Base-by-base conservation (phyloP, 2,888 invertebrate genomes). In the Drepanosiphum platanoidis region DNA sequence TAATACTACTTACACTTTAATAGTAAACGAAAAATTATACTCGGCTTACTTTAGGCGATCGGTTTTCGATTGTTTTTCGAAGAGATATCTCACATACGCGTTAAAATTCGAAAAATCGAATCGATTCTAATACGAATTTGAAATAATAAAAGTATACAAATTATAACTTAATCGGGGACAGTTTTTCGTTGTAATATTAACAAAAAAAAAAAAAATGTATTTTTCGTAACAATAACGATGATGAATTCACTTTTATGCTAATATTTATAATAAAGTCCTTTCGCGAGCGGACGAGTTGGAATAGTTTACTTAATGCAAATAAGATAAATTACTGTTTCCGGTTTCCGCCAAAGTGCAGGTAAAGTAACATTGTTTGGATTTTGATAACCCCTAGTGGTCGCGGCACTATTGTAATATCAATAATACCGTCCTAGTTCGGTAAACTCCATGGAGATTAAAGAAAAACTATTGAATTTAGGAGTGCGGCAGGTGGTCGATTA, bases 261-360 rank as follows among this genome's bases (percentile, higher is more conserved):
- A 9, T 77, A 74, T n/a, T n/a, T n/a, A 74, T 74, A 64, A 77
- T 61, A 15, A 39, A 64, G 68, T 27, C 68, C 68, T 79, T 68
- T 46, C 68, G 66, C 46, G 1, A 79, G 46, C 46, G 66, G 46
- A 68, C 15, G 68, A 46, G 46, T 32, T 70, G n/a, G 52, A 34
- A 80, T 13, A 30, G 70, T 70, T 58, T 52, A 58, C 80, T 80
- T 70, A 79, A 80, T 36, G 36, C 79, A 22, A 70, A 70, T 52
- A 80, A 80, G 52, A 80, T 70, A 9, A 80, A 80, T 80, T 80
- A 80, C 58, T 34, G 80, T 80, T 80, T 70, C 70, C 80, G 70
- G 68, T 80, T 80, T 80, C 80, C 52, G 34, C 70, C 70, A 4
- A 46, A 34, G 46, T 46, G 34, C 61, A 77, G 61, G 77, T 61